phyloP scores from a whole-genome alignment of 2,113 vertebrate species.

The Halcyon senegalensis region DNA sequence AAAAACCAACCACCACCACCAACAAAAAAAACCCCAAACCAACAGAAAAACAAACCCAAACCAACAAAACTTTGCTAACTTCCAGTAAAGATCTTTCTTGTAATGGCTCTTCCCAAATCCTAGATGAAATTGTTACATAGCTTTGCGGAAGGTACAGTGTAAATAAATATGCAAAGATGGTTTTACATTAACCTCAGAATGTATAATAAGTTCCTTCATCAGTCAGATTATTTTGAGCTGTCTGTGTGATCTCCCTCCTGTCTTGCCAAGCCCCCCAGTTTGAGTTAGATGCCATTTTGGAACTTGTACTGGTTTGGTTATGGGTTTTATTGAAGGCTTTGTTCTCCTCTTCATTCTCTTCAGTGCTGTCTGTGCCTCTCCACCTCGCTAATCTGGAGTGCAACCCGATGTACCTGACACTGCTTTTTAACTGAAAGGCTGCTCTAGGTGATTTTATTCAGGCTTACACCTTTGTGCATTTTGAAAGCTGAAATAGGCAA shows the following conservation, averaged over 20 bases:
- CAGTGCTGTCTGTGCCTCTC: not conserved
- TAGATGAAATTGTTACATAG: not conserved
- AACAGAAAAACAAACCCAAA: too few relatives aligned
- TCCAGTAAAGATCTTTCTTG: not conserved
- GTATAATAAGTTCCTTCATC: not conserved
- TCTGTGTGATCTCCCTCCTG: not conserved
- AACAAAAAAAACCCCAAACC: too few relatives aligned
- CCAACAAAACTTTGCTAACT: not conserved
- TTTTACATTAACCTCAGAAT: not conserved
- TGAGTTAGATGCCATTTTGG: not conserved
- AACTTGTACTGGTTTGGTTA: not conserved
- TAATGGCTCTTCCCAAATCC: not conserved
- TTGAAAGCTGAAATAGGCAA: not conserved
- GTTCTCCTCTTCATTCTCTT: not conserved
- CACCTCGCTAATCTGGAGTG: not conserved
- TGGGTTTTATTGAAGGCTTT: not conserved
- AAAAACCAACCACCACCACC: too few relatives aligned
- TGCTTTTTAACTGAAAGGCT: not conserved
- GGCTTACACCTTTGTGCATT: not conserved
- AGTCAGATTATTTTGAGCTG: not conserved
- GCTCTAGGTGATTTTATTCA: not conserved
- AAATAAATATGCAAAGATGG: not conserved
- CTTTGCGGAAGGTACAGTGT: not conserved
- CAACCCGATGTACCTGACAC: fast-evolving
- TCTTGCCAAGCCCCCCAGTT: not conserved